Conservation (phyloP, 1,140 invertebrate genomes). For the Tetramorium simillimum region DNA sequence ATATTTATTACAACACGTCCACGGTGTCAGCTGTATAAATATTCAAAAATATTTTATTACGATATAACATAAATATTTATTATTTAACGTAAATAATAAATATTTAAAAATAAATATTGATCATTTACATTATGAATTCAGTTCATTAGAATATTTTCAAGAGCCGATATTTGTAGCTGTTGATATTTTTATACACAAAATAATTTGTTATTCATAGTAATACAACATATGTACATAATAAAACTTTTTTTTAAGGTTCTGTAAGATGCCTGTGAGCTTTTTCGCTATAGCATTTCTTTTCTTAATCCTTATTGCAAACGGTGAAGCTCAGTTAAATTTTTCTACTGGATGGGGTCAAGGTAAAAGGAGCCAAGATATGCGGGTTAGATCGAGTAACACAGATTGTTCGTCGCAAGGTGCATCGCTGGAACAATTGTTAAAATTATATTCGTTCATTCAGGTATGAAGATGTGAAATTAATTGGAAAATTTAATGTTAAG, state of each 20-base stretch:
- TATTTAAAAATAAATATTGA: neutral
- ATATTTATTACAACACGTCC: neutral
- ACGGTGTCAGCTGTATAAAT: slow-evolving; percentile 3
- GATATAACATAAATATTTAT: neutral
- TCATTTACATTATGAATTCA: neutral
- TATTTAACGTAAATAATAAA: neutral
- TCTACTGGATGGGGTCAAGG: slow-evolving; percentile 81
- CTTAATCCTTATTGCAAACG: slow-evolving; percentile 59
- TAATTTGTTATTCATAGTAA: neutral
- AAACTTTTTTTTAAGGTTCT: slow-evolving; percentile 54
- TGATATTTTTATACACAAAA: neutral
- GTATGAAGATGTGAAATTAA: slow-evolving; percentile 50
- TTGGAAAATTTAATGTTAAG: neutral
- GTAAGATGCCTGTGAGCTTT: slow-evolving; percentile 56
- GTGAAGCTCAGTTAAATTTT: slow-evolving; percentile 81
- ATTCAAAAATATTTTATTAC: slow-evolving; percentile 11
- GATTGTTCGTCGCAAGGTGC: slow-evolving; percentile 14
- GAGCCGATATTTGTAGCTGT: neutral
- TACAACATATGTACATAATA: too few species aligned
- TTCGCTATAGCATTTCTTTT: slow-evolving; percentile 64
- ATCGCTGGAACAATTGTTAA: slow-evolving; percentile 71
- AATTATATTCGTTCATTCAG: slow-evolving; percentile 75
- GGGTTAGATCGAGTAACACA: slow-evolving; percentile 51
- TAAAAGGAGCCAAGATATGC: slow-evolving; percentile 74
- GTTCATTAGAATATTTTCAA: neutral